Conservation (phyloP, 2,888 invertebrate species). For the Theodoxus fluviatilis region DNA sequence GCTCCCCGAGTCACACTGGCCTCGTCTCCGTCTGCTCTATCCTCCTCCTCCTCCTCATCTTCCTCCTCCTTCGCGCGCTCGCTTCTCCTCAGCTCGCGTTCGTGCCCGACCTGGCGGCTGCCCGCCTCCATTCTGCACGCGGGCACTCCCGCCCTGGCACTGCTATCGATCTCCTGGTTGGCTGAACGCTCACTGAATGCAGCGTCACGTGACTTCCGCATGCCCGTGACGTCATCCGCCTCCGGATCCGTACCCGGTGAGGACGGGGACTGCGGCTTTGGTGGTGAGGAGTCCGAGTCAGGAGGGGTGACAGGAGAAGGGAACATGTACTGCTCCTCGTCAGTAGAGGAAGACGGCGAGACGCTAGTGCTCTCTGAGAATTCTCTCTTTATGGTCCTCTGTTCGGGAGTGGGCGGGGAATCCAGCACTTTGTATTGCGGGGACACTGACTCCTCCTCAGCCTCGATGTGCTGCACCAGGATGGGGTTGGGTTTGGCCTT, state of each 20-base stretch:
- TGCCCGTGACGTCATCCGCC: too few species aligned
- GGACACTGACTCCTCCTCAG: slow-evolving; percentile 51
- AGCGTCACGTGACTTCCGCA: too few species aligned
- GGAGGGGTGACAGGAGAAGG: slow-evolving; percentile 61
- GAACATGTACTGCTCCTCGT: slow-evolving; percentile 54
- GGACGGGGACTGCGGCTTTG: slow-evolving; percentile 60
- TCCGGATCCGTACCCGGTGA: slow-evolving; percentile 52
- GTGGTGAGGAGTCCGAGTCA: slow-evolving; percentile 59
- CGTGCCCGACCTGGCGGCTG: too few species aligned
- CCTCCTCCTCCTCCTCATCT: too few species aligned
- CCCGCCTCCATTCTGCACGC: too few species aligned
- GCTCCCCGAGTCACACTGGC: too few species aligned
- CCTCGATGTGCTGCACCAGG: slow-evolving; percentile 49
- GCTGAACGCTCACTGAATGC: too few species aligned
- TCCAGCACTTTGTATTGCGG: slow-evolving; percentile 59
- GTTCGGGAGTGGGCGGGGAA: slow-evolving; percentile 59
- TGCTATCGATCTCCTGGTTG: too few species aligned
- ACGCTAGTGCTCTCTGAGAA: slow-evolving; percentile 57
- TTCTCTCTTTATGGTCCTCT: slow-evolving; percentile 51
- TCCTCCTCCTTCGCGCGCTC: too few species aligned
- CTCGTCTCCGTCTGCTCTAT: too few species aligned
- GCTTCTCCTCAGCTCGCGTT: too few species aligned
- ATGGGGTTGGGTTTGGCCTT: slow-evolving; percentile 55
- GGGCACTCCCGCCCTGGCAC: too few species aligned
- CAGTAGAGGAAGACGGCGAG: slow-evolving; percentile 55